Conservation (phyloP, 2,797 vertebrate species). For the Acropternis orthonyx region DNA sequence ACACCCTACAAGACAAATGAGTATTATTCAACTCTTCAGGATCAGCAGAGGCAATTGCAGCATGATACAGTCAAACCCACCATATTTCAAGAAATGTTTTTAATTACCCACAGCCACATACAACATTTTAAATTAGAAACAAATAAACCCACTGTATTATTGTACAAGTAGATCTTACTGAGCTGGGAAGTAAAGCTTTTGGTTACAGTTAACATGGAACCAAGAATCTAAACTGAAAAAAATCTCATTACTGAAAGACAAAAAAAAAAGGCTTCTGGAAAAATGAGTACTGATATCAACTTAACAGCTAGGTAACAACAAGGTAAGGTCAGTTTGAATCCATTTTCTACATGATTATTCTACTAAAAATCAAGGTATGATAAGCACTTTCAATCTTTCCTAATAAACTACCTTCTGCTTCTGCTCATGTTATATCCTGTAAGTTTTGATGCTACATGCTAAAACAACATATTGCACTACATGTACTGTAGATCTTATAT, state of each 20-base stretch:
- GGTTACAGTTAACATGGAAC: neutral
- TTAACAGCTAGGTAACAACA: neutral
- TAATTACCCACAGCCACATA: neutral
- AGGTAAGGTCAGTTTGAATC: neutral
- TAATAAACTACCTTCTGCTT: neutral
- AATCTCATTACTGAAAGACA: neutral
- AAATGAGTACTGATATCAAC: neutral
- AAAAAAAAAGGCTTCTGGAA: neutral
- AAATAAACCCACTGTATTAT: neutral
- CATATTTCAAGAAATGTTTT: neutral
- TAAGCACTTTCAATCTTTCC: neutral
- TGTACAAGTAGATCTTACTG: neutral
- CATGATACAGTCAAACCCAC: neutral
- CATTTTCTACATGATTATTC: neutral
- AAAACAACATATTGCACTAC: neutral
- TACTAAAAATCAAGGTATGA: neutral
- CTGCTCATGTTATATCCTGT: neutral
- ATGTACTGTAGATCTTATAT: neutral
- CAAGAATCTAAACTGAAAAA: neutral
- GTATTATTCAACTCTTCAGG: neutral
- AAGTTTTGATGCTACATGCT: neutral
- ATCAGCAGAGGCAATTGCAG: constrained; percentile 1
- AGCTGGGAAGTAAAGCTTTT: neutral
- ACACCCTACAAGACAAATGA: neutral
- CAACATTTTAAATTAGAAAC: neutral